phyloP scores from a whole-genome alignment of 2,797 vertebrate genomes.

The Bovichtus diacanthus region DNA sequence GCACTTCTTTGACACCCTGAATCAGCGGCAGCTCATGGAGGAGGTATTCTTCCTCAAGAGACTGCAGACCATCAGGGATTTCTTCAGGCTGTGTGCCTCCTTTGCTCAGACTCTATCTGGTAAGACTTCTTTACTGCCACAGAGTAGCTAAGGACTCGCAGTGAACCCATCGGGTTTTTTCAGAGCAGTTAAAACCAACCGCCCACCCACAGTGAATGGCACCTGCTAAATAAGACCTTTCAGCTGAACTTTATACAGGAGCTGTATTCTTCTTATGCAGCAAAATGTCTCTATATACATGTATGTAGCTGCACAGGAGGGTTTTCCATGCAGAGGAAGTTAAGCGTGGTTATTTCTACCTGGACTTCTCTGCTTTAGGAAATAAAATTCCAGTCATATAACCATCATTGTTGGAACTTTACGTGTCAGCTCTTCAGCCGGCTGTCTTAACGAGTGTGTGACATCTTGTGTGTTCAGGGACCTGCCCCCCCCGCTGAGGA shows the following conservation, averaged over 20 bases:
- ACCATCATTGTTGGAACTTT: not conserved
- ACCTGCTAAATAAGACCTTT: not conserved
- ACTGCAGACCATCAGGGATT: constrained; percentile 95
- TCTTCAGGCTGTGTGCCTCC: constrained; percentile 94
- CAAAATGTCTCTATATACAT: not conserved
- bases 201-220: too few relatives aligned
- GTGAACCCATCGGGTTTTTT: not conserved
- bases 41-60: constrained; percentile 98
- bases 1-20: constrained; percentile 92
- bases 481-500: constrained; percentile 85
- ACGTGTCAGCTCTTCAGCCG: not conserved
- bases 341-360: not conserved
- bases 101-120: constrained; percentile 96
- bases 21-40: constrained; percentile 92
- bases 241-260: not conserved
- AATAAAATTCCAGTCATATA: not conserved
- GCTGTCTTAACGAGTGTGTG: not conserved
- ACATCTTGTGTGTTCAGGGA: constrained; percentile 61
- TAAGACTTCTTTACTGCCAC: constrained; percentile 68
- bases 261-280: not conserved
- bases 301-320: not conserved
- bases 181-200: not conserved
- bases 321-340: not conserved
- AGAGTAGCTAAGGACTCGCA: too few relatives aligned
- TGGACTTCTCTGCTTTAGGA: too few relatives aligned